These are phyloP conservation scores for Drosophila repleta DNA, from an alignment of 1,140 invertebrate genomes.

Conservation along the genomic window DNA sequence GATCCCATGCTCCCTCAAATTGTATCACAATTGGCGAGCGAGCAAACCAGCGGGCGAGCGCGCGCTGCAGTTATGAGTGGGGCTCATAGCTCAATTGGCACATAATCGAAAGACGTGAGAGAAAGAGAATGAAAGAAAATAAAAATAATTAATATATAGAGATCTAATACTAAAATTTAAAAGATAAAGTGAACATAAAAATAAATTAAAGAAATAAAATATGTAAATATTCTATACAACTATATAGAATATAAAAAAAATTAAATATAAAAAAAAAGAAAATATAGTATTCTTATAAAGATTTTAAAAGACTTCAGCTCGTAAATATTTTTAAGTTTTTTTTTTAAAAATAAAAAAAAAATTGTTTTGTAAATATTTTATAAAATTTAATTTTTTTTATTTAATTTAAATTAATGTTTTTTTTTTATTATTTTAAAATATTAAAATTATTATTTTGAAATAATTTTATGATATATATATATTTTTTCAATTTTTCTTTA, in stretches of 20 bases:
- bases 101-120: not conserved
- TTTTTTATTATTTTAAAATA: no score
- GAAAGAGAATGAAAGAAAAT: not conserved
- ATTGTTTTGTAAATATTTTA: not conserved
- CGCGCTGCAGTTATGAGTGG: constrained; percentile 30
- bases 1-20: constrained; percentile 10
- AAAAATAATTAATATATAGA: no score
- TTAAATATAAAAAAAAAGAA: not conserved
- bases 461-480: no score
- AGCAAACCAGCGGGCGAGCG: not conserved
- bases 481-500: no score
- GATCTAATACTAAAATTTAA: no score
- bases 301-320: no score
- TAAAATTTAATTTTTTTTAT: no score
- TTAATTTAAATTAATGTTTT: no score
- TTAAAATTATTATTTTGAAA: no score
- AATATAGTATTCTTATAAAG: no score
- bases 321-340: no score
- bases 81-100: constrained; percentile 31
- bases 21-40: not conserved
- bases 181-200: not conserved
- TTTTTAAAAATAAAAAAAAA: not conserved
- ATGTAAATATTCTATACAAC: not conserved
- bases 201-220: not conserved
- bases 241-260: not conserved